Evolutionary conservation across 2,797 vertebrate genomes (phyloP), one percentile per base, ranked within the genome.

Genomic region (Notamacropus eugenii): DNA sequence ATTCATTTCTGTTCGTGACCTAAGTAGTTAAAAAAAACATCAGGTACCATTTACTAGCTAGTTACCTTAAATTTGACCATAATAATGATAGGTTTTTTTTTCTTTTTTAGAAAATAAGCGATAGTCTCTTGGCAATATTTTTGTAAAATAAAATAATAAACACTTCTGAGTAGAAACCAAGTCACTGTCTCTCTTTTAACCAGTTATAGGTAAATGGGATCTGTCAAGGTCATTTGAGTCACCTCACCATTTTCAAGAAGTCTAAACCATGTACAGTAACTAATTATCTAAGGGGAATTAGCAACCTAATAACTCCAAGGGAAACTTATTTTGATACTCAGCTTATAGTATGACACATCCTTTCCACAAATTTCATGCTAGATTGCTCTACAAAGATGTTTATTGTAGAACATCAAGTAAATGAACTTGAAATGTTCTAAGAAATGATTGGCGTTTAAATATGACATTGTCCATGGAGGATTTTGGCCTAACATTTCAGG

Each of bases 341-440:
- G 92, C 93, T 93, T 22, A 92, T 46, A 46, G 74, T 55, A 34
- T 92, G 91, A 91, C 16, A 74, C 6, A 59, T 93, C 90, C 93
- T n/a, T 91, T 27, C 74, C 90, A 54, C 5, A 59, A 27, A 93
- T 91, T 94, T 94, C 54, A 40, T 50, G 91, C 28, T 82, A 94
- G 74, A 57, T 29, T 67, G 16, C 82, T 90, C 14, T 90, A 19
- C 31, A 54, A 55, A 92, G 31, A 46, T 74, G 29, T 87, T 90
- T 92, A 1, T 52, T 92, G 22, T 2, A 82, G 24, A 87, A 12
- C 50, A 57, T 57, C 91, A 55, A 52, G 46, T 54, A 59, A 90
- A 92, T 91, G 29, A 93, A 54, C 67, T 55, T 34, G 28, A n/a
- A 54, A 82, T 93, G 14, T 2, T 54, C 55, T 74, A 50, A 91